These are phyloP conservation scores for Drosophila busckii DNA, from an alignment of 1,140 invertebrate genomes.

Conservation along the genomic window DNA sequence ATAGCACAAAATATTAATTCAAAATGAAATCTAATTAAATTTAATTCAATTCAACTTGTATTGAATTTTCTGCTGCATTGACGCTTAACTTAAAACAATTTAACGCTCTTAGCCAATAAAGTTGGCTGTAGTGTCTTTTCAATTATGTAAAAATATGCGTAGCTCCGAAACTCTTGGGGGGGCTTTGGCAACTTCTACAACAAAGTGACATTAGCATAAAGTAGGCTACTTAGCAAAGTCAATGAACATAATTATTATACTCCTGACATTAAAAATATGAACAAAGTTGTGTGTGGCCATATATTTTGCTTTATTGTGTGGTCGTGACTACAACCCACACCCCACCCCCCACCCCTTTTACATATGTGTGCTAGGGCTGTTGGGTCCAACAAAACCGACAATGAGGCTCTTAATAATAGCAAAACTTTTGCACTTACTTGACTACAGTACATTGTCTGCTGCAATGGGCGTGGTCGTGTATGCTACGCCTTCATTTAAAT, in stretches of 20 bases:
- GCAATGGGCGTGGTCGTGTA: conserved; percentile 29
- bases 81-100: too few species aligned
- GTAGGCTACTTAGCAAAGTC: conserved; percentile 73
- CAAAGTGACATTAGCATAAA: conserved; percentile 70
- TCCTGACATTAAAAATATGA: conserved; percentile 75
- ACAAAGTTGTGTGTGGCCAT: conserved; percentile 69
- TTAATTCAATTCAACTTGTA: too few species aligned
- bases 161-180: conserved; percentile 17
- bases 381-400: conserved; percentile 73
- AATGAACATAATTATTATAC: conserved; percentile 76
- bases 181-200: conserved; percentile 27
- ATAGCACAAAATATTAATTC: too few species aligned
- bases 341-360: too few species aligned
- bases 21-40: too few species aligned
- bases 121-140: too few species aligned
- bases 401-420: conserved; percentile 71
- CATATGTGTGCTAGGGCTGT: too few species aligned
- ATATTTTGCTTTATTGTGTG: conserved; percentile 62
- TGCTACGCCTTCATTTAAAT: conserved; percentile 49
- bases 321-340: too few species aligned
- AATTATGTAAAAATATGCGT: conserved; percentile 65
- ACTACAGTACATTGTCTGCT: conserved; percentile 24
- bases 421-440: conserved; percentile 71
- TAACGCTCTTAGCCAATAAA: too few species aligned
- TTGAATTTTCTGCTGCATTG: too few species aligned